Evolutionary conservation across 2,797 vertebrate species (phyloP).

Genomic region (Typhlichthys subterraneus): DNA sequence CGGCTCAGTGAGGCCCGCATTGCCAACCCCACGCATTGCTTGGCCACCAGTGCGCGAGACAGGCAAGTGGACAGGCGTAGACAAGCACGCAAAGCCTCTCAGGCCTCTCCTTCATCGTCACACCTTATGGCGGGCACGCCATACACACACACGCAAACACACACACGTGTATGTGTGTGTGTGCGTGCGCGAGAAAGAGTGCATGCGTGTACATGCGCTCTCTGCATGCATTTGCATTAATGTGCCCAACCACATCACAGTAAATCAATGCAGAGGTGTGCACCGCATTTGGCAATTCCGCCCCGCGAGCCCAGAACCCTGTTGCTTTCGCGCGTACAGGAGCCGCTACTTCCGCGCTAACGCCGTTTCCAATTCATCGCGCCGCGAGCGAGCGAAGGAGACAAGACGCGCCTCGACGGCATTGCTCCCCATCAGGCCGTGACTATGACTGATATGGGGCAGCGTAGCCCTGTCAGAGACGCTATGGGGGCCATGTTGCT

Average conservation of each 20-base stretch:
- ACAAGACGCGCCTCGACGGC: slow-evolving; percentile 8
- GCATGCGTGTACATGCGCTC: slow-evolving; percentile 35
- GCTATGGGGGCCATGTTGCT: slow-evolving; percentile 29
- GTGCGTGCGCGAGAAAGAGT: neutral
- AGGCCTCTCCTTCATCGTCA: slow-evolving; percentile 5
- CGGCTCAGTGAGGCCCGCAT: neutral
- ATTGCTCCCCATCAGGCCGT: slow-evolving; percentile 4
- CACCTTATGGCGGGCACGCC: too few species aligned
- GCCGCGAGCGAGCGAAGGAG: slow-evolving; percentile 30
- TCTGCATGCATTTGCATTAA: slow-evolving; percentile 60
- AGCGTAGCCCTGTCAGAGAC: slow-evolving; percentile 34
- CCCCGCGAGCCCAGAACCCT: neutral
- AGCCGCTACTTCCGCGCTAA: slow-evolving; percentile 13
- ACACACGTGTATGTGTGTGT: slow-evolving; percentile 11
- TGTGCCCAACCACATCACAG: slow-evolving; percentile 17
- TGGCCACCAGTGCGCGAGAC: neutral
- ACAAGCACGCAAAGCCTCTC: slow-evolving; percentile 17
- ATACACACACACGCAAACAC: too few species aligned
- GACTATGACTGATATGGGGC: slow-evolving; percentile 45
- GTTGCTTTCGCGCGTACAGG: slow-evolving; percentile 18
- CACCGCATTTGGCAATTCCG: slow-evolving; percentile 6
- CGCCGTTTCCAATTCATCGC: slow-evolving; percentile 46
- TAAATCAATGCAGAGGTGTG: slow-evolving; percentile 41
- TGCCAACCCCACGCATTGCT: too few species aligned
- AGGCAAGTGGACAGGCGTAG: slow-evolving; percentile 20